Evolutionary conservation across 2,888 invertebrate species (phyloP).

Genomic region (Geotrupes spiniger): DNA sequence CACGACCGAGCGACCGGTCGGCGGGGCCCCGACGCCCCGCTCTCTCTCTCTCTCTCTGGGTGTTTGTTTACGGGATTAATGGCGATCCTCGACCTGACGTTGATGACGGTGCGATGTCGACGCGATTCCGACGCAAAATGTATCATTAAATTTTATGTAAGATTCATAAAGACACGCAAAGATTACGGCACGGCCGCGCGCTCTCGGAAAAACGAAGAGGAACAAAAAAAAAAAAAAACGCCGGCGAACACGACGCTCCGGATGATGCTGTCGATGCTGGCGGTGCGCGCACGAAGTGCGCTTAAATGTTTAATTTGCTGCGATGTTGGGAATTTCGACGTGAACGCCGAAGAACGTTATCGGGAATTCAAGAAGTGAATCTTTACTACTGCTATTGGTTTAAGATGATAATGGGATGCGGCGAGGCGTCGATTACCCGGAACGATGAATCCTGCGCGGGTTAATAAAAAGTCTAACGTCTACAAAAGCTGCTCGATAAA

Average conservation of each 20-base stretch:
- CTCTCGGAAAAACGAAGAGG: neutral
- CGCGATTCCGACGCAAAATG: neutral
- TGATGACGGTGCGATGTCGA: neutral
- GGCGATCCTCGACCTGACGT: neutral
- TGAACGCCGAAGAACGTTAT: neutral
- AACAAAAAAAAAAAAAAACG: neutral
- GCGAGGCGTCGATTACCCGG: too few relatives aligned
- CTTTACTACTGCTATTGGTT: too few relatives aligned
- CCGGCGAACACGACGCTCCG: neutral
- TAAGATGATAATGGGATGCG: too few relatives aligned
- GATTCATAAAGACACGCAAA: slow-evolving; percentile 1
- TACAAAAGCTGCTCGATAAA: too few relatives aligned
- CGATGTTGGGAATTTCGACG: neutral
- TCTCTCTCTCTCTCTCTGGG: too few relatives aligned
- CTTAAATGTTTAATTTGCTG: too few relatives aligned
- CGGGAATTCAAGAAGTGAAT: too few relatives aligned
- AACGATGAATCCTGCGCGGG: too few relatives aligned
- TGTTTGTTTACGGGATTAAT: slow-evolving; percentile 5
- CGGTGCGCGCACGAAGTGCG: too few relatives aligned
- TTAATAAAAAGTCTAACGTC: too few relatives aligned
- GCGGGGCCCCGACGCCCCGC: neutral
- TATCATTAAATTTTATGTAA: slow-evolving; percentile 4
- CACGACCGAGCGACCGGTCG: slow-evolving; percentile 4
- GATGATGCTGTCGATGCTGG: too few relatives aligned
- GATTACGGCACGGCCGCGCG: neutral